These are phyloP conservation scores for Notodonta ziczac DNA, from an alignment of 2,888 invertebrate genomes.

Conservation along the genomic window DNA sequence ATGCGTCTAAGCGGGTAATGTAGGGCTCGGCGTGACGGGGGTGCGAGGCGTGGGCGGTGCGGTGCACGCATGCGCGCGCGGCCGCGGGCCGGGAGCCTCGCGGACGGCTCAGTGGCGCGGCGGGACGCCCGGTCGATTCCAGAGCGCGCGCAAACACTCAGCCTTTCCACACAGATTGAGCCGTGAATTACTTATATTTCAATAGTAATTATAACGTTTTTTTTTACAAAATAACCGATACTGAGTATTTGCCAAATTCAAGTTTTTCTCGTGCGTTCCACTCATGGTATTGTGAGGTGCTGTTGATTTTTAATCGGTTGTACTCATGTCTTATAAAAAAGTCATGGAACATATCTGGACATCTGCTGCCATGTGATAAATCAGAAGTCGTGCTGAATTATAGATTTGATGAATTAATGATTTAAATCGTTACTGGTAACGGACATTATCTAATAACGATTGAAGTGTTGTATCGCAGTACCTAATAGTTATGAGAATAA, in stretches of 20 bases:
- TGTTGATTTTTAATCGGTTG: slow-evolving; percentile 20
- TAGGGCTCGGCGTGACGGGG: slow-evolving; percentile 35
- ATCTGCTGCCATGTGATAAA: slow-evolving; percentile 58
- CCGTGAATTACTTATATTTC: slow-evolving; percentile 45
- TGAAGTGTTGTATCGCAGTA: slow-evolving; percentile 28
- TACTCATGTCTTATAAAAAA: slow-evolving; percentile 43
- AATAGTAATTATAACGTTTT: neutral
- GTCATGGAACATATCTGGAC: slow-evolving; percentile 54
- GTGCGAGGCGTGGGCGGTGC: slow-evolving; percentile 48
- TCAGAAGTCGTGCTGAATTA: slow-evolving; percentile 40
- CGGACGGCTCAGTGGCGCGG: slow-evolving; percentile 78
- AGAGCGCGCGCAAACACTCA: slow-evolving; percentile 64
- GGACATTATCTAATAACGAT: slow-evolving; percentile 19
- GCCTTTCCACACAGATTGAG: slow-evolving; percentile 53
- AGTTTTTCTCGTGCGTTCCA: slow-evolving; percentile 9
- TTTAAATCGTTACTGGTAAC: slow-evolving; percentile 5
- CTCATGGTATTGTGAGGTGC: slow-evolving; percentile 20
- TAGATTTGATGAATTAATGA: slow-evolving; percentile 17
- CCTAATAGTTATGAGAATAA: slow-evolving; percentile 34
- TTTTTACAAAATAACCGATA: neutral
- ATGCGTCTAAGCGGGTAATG: slow-evolving; percentile 42
- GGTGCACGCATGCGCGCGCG: slow-evolving; percentile 70
- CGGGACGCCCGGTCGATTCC: slow-evolving; percentile 81
- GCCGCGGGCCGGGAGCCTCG: slow-evolving; percentile 63
- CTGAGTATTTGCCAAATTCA: slow-evolving; percentile 1